phyloP scores from a whole-genome alignment of 2,113 vertebrate genomes.

The Dromaius novaehollandiae region DNA sequence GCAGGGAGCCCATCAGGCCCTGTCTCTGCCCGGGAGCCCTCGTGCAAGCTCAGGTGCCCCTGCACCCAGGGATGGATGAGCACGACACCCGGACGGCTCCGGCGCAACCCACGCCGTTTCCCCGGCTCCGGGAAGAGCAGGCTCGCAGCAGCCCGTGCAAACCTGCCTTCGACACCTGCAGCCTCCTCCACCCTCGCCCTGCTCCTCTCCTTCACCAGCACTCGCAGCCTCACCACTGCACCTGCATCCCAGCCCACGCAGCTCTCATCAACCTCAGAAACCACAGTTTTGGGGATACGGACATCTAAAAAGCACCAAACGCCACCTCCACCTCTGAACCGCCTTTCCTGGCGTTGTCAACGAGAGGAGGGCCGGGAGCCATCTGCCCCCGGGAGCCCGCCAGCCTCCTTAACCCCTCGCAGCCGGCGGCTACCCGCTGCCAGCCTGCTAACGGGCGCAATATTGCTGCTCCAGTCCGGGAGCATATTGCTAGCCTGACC shows the following conservation, averaged over 20 bases:
- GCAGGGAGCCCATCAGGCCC: neutral
- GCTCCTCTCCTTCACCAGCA: neutral
- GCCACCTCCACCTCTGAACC: neutral
- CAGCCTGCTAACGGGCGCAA: neutral
- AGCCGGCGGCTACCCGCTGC: neutral
- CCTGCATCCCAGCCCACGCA: neutral
- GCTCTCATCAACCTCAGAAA: neutral
- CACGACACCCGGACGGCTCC: too few relatives aligned
- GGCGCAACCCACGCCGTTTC: too few relatives aligned
- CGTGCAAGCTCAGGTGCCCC: too few relatives aligned
- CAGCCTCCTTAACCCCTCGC: neutral
- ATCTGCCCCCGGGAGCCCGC: neutral
- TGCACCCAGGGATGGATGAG: too few relatives aligned
- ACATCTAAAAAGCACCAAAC: rapidly evolving
- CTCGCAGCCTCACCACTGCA: neutral
- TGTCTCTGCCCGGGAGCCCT: neutral
- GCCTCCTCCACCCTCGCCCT: neutral
- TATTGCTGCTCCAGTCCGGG: neutral
- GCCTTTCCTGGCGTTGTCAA: neutral
- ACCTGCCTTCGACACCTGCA: neutral
- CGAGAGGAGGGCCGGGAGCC: too few relatives aligned
- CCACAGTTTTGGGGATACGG: rapidly evolving
- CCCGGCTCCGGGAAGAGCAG: too few relatives aligned
- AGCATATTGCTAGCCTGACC: neutral
- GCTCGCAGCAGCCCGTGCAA: rapidly evolving